Percentiles rank a stretch among this genome's conserved stretches.
Evolutionary conservation across 2,113 vertebrate species (phyloP).

Genomic region (Rhinoptilus africanus): DNA sequence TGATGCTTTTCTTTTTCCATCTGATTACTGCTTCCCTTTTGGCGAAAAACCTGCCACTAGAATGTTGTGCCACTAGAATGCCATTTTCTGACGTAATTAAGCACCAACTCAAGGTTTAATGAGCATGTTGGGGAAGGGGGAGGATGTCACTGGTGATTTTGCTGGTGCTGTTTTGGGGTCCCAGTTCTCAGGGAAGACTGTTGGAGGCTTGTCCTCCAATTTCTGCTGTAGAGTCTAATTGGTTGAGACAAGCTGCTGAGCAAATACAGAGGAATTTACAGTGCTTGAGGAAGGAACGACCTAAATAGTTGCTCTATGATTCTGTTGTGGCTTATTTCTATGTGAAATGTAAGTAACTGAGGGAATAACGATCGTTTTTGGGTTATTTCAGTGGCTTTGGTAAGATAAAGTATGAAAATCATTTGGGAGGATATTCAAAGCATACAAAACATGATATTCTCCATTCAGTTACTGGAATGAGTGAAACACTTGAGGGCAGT

Average conservation of each 20-base stretch:
- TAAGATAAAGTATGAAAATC: neutral
- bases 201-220: neutral
- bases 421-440: neutral
- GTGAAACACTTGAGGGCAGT: neutral
- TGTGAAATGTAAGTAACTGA: neutral
- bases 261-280: conserved; percentile 29
- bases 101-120: neutral
- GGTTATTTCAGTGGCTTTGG: neutral
- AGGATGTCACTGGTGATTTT: neutral
- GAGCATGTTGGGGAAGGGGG: neutral
- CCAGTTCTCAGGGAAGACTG: neutral
- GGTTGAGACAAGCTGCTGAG: conserved; percentile 33
- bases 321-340: neutral
- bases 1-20: neutral
- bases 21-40: neutral
- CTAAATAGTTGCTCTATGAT: neutral
- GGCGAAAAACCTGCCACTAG: neutral
- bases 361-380: neutral
- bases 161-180: neutral
- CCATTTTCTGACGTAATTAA: neutral
- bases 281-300: neutral
- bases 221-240: neutral
- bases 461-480: neutral
- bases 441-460: neutral
- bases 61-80: neutral